Evolutionary conservation across 2,888 invertebrate genomes (phyloP), one percentile per base, ranked within the genome.

Genomic region (Tiliacea aurago): DNA sequence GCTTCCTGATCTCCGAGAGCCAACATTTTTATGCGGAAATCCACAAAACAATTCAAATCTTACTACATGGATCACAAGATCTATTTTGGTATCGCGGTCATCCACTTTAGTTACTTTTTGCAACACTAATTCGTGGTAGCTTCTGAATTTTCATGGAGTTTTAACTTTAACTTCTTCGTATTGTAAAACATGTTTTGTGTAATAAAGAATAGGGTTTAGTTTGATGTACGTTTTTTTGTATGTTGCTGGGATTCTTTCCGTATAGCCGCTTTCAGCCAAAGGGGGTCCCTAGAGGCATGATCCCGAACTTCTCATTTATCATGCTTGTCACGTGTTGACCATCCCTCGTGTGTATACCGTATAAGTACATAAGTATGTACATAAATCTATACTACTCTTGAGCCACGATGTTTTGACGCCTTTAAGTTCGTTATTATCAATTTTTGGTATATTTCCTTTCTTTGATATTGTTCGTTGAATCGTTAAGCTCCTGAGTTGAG

Each of bases 251-350:
- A 91, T 95, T 92, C 90, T 92, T 92, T 86, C 85, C 84, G 83
- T 88, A 90, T 84, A 89, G 86, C 90, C 87, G 86, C 87, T 92
- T 89, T 88, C 89, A 92, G 92, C 92, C 92, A 91, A 92, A 95
- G 94, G 93, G 92, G 91, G 91, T 94, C 95, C 94, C 95, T 83
- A 83, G 95, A 93, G 96, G 94, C 94, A 91, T 95, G 95, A 95
- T 95, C 95, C 94, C 94, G 93, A 92, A 93, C 91, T 94, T 90
- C 93, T 93, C 94, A 95, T 96, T 95, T 95, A 95, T 95, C 95
- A 95, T 95, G 94, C 96, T 94, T 95, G 96, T 95, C 96, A 95
- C 95, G 96, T 91, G 93, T 91, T 96, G 95, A 94, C 96, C 95
- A 95, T 95, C 95, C 95, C 94, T 95, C 93, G 95, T 92, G 95